A percentile compares a stretch with the other conserved stretches of the same genome.
These are phyloP conservation scores for Cerastis leucographa DNA, from an alignment of 2,888 invertebrate genomes.

Conservation along the genomic window DNA sequence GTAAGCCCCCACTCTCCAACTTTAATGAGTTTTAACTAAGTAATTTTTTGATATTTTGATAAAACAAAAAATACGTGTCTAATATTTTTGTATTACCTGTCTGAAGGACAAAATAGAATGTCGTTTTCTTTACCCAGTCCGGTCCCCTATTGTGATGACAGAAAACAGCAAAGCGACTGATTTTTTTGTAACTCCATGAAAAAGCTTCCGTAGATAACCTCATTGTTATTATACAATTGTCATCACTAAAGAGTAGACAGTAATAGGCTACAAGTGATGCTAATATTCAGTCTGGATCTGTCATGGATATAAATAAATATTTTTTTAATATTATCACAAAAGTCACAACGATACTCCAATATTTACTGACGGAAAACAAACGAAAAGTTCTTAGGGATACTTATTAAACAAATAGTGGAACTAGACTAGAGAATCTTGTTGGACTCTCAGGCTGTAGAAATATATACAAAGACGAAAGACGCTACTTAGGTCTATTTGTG, in stretches of 20 bases:
- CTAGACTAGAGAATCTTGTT: constrained; percentile 29
- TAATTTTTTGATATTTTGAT: too few relatives aligned
- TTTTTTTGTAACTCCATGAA: not conserved
- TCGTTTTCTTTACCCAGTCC: too few relatives aligned
- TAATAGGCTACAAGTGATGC: not conserved
- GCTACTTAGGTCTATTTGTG: constrained; percentile 22
- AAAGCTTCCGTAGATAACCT: not conserved
- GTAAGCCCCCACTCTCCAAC: too few relatives aligned
- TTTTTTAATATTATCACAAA: not conserved
- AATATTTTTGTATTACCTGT: too few relatives aligned
- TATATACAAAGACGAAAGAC: constrained; percentile 21
- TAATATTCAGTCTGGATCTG: not conserved
- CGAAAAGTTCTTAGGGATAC: not conserved
- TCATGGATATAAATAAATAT: not conserved
- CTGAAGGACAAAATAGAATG: too few relatives aligned
- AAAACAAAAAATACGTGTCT: too few relatives aligned
- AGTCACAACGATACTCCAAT: not conserved
- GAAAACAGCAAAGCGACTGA: not conserved
- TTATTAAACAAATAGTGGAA: constrained; percentile 23
- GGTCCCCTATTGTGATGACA: too few relatives aligned
- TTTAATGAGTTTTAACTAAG: too few relatives aligned
- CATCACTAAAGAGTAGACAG: not conserved
- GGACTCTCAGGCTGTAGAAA: constrained; percentile 10
- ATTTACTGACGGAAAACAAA: constrained; percentile 23
- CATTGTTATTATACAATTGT: not conserved